A percentile compares a stretch with the other conserved stretches of the same genome.
Evolutionary conservation across 2,797 vertebrate genomes (phyloP).

Genomic region (Xenopus petersii): DNA sequence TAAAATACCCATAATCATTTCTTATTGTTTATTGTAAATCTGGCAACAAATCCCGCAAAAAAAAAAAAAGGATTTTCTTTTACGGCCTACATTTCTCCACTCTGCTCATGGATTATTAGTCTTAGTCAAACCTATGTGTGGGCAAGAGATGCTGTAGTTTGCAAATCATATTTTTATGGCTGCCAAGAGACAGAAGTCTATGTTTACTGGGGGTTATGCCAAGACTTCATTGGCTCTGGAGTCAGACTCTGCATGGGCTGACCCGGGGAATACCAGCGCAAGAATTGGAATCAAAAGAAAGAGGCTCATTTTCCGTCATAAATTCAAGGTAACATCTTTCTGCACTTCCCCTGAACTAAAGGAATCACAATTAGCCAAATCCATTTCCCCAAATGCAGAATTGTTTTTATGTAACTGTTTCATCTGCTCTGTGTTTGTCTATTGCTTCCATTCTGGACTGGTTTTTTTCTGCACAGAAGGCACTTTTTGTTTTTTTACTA

Average conservation of each 20-base stretch:
- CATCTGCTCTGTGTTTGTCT: constrained; percentile 71
- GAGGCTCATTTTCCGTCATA: constrained; percentile 42
- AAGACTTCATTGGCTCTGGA: constrained; percentile 49
- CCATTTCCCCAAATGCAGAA: constrained; percentile 52
- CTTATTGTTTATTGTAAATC: neutral
- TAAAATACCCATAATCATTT: no score
- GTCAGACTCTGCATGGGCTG: constrained; percentile 50
- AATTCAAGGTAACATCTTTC: constrained; percentile 43
- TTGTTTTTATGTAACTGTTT: constrained; percentile 75
- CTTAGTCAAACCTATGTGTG: constrained; percentile 36
- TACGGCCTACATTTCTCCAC: constrained; percentile 25
- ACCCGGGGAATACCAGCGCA: constrained; percentile 52
- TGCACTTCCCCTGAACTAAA: constrained; percentile 45
- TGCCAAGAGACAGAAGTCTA: constrained; percentile 48
- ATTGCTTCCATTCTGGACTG: constrained; percentile 55
- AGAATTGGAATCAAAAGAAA: constrained; percentile 47
- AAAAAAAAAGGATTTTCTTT: constrained; percentile 5
- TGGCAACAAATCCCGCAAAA: neutral
- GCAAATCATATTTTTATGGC: constrained; percentile 22
- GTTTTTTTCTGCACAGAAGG: constrained; percentile 68
- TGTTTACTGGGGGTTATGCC: constrained; percentile 47
- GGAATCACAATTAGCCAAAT: constrained; percentile 32
- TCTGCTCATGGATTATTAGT: constrained; percentile 30
- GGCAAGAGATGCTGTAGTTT: constrained; percentile 35
- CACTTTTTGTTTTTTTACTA: constrained; percentile 75